Base-by-base conservation (phyloP, 2,888 invertebrate species). In the Lasioglossum malachurum region DNA sequence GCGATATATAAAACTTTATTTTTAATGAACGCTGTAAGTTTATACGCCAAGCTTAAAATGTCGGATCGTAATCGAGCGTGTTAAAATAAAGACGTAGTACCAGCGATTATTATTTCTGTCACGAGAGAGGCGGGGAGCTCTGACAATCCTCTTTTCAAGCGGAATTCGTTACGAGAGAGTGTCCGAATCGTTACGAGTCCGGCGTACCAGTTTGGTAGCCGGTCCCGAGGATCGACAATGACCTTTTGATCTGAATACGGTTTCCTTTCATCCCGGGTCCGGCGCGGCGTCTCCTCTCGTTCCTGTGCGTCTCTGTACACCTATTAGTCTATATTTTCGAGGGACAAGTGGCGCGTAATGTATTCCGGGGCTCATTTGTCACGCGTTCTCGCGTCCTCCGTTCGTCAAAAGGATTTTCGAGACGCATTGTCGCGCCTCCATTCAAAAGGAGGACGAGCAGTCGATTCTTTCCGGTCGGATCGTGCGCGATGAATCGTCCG, bases 351-450 rank as follows among this genome's bases (percentile, higher is more conserved):
- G 75, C 87, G 87, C 78, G 84, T 91, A 89, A 91, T 88, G 71
- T 91, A 91, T 91, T 90, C 88, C 87, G 81, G 64, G 41, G 41
- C 77, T 80, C 91, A 91, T 91, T 91, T 91, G 90, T 91, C 91
- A 91, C 82, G 60, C 79, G 64, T 8, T 75, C 80, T 41, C 67
- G 27, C 71, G 31, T 53, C 64, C 53, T 44, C 46, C 31, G 72
- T 72, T 23, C 53, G 69, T 84, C 84, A 84, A 90, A 90, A 83
- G 87, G 83, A 80, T 88, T 38, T 69, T 86, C 71, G 78, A 90
- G 83, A 78, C 57, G 73, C 71, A 88, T 90, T 88, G 90, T 90
- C 60, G 69, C 64, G 27, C 57, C 53, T n/a, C 69, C 38, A 23
- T 69, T 90, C 74, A 90, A 90, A 88, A 87, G 57, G 71, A 75